Evolutionary conservation across 2,888 invertebrate species (phyloP), one percentile per base, ranked within the genome.

Genomic region (Sialis fuliginosa): DNA sequence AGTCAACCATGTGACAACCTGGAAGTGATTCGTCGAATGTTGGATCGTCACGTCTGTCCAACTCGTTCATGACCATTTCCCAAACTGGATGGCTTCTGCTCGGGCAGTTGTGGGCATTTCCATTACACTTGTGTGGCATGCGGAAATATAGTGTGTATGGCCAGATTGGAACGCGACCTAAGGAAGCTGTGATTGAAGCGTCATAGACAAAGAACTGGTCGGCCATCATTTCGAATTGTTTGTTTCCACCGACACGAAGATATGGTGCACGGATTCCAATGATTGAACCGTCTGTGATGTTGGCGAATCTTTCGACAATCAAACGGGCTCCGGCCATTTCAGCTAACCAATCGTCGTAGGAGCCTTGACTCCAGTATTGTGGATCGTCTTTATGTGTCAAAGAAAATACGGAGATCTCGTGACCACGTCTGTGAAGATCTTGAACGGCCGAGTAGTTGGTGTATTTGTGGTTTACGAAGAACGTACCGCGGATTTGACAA

Each of bases 51-150:
- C 92, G 78, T 64, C 91, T 79, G 67, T 92, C 91, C 55, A 92
- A 68, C 63, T 92, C 92, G 62, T 92, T 92, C 88, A 92, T 89
- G 45, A 91, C 91, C 80, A 92, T 91, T 68, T 92, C 92, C 92
- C 92, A 92, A 39, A 92, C 88, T 31, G 91, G 90, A 59, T 92
- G 91, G 58, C 86, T 86, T 61, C 83, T 71, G 43, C 85, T 85
- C 22, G 92, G 92, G 59, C 92, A 92, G 64, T 91, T 91, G 62
- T 89, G 89, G 10, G 89, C 89, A 62, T 92, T 92, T 52, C 90
- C 90, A 64, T 89, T 89, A 64, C 92, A 92, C 64, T 87, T 90
- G 70, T 93, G 92, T 1, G 92, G 90, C 87, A 93, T 90, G 52
- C 90, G 79, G 80, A 90, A 93, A 71, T 95, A 93, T 30, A 96